Evolutionary conservation across 2,888 invertebrate genomes (phyloP).

Genomic region (Pterobdella sp.): DNA sequence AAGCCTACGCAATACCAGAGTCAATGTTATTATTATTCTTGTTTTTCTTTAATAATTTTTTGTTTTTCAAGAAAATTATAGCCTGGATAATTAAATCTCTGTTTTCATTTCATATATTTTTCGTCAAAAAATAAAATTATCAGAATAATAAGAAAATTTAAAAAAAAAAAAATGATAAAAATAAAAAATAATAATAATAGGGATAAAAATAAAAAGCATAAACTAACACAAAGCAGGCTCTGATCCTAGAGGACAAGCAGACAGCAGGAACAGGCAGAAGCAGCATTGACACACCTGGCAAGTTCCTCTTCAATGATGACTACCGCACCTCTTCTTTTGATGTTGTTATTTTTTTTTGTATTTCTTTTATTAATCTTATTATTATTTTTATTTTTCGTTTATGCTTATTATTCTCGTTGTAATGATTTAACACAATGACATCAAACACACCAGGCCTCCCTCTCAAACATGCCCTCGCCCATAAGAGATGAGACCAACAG

Average conservation of each 20-base stretch:
- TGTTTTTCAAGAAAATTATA: too few species aligned
- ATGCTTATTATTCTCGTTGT: not conserved
- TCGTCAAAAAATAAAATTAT: too few species aligned
- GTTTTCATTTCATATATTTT: too few species aligned
- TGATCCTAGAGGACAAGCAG: not conserved
- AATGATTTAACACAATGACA: not conserved
- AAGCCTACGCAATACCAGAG: too few species aligned
- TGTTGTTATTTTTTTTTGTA: not conserved
- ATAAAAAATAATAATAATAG: too few species aligned
- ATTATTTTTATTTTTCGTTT: not conserved
- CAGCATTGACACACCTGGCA: not conserved
- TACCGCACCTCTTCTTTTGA: not conserved
- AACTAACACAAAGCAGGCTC: constrained; percentile 1
- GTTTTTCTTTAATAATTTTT: too few species aligned
- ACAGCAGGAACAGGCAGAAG: not conserved
- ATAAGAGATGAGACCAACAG: not conserved
- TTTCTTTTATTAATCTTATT: not conserved
- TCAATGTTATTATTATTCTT: too few species aligned
- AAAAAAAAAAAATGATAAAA: too few species aligned
- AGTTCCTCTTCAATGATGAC: not conserved
- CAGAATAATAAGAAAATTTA: too few species aligned
- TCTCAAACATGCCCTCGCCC: not conserved
- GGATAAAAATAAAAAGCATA: too few species aligned
- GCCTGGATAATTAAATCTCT: too few species aligned
- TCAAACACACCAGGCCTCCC: not conserved